phyloP scores from a whole-genome alignment of 2,113 vertebrate species.

The Antechinus flavipes region DNA sequence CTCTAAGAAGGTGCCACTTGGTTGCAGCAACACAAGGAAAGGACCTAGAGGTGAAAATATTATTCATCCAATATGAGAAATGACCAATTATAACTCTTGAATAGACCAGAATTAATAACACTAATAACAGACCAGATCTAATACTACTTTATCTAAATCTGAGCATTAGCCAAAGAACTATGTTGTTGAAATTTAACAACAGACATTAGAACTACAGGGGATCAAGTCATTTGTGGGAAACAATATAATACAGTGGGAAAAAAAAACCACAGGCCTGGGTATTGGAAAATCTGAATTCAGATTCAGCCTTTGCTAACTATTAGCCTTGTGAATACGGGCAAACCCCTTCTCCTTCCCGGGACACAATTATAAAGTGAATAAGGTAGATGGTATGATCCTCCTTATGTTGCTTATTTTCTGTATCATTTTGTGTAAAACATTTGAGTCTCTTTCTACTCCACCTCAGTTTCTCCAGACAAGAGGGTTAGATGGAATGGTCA shows the following conservation, averaged over 20 bases:
- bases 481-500: not conserved
- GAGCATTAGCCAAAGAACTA: not conserved
- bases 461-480: not conserved
- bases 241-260: not conserved
- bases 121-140: too few species aligned
- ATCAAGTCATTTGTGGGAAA: not conserved
- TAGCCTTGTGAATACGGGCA: not conserved
- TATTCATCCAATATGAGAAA: not conserved
- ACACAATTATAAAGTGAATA: not conserved
- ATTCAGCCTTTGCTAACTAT: not conserved
- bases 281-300: not conserved
- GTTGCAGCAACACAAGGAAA: not conserved
- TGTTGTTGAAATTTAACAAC: not conserved
- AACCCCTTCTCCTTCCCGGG: not conserved
- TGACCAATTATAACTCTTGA: not conserved
- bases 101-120: not conserved
- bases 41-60: not conserved
- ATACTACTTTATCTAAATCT: slow-evolving; percentile 2
- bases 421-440: not conserved
- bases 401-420: not conserved
- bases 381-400: not conserved
- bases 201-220: not conserved
- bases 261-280: not conserved
- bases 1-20: not conserved
- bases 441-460: not conserved